These are phyloP conservation scores for Pycnomerus fuliginosus DNA, from an alignment of 2,888 invertebrate genomes.

Conservation along the genomic window DNA sequence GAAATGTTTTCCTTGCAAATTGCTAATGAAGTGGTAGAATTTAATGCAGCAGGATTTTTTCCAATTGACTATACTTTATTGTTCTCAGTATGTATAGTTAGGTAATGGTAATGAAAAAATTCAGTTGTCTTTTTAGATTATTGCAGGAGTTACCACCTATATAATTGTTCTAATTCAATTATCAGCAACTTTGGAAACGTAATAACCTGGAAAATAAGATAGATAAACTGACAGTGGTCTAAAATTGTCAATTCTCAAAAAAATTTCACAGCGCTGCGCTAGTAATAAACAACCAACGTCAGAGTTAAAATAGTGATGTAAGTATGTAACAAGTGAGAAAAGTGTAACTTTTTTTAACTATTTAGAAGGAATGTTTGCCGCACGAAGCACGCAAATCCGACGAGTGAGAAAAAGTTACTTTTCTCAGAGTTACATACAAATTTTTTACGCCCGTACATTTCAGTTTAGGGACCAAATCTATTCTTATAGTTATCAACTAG, in stretches of 20 bases:
- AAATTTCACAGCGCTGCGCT: no score
- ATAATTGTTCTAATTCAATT: conserved; percentile 45
- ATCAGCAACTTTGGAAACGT: conserved; percentile 8
- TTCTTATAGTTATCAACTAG: no score
- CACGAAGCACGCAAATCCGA: no score
- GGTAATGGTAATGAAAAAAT: conserved; percentile 1
- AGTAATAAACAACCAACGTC: not conserved
- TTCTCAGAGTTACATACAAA: no score
- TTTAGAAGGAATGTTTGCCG: no score
- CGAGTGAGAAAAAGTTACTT: no score
- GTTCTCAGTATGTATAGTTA: conserved; percentile 39
- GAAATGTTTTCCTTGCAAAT: conserved; percentile 48
- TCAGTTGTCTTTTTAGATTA: conserved; percentile 34
- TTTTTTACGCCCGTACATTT: no score
- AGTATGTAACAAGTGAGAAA: not conserved
- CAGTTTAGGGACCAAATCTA: no score
- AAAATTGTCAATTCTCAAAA: no score
- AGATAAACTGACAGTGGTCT: no score
- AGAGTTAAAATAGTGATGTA: not conserved
- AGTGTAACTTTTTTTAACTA: not conserved
- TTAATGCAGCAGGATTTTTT: conserved; percentile 46
- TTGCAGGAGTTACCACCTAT: conserved; percentile 43
- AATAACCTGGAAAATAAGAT: conserved; percentile 3
- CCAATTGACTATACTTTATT: conserved; percentile 40
- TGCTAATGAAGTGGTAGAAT: conserved; percentile 41